Percentiles rank a stretch among this genome's conserved stretches.
phyloP scores from a whole-genome alignment of 2,888 invertebrate species.

The Dynastes grantii region DNA sequence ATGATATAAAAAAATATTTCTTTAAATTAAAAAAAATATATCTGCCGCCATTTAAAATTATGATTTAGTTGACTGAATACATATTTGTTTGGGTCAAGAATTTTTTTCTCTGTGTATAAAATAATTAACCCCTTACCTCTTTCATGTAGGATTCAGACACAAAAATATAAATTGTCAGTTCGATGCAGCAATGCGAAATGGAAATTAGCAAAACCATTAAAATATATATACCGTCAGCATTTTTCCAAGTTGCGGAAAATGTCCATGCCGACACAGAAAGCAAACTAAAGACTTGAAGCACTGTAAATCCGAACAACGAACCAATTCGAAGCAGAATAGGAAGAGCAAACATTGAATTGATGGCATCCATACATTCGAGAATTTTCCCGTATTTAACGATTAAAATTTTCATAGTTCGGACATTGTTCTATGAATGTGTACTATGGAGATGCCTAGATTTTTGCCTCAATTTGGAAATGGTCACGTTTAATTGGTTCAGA shows the following conservation, averaged over 20 bases:
- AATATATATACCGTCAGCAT: neutral
- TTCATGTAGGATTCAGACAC: neutral
- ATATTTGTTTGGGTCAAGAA: no score
- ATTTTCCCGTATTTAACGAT: neutral
- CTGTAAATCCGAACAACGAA: neutral
- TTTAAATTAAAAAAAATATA: no score
- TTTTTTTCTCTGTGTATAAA: no score
- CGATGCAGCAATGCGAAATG: neutral
- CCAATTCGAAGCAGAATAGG: neutral
- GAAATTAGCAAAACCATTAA: neutral
- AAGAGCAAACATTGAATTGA: neutral
- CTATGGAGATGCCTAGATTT: neutral
- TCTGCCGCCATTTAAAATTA: no score
- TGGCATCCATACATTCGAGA: neutral
- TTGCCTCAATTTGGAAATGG: neutral
- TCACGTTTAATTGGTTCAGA: neutral
- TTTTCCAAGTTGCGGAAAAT: neutral
- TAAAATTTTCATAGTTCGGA: neutral
- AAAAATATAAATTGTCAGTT: neutral
- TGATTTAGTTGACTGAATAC: no score
- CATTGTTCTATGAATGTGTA: neutral
- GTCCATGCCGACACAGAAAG: neutral
- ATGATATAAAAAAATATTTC: no score
- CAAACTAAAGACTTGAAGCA: neutral
- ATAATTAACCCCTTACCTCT: neutral